Percentiles rank a stretch among this genome's conserved stretches.
Conservation (phyloP, 92 coral and sea anemone genomes). For the Siderastrea radians region DNA sequence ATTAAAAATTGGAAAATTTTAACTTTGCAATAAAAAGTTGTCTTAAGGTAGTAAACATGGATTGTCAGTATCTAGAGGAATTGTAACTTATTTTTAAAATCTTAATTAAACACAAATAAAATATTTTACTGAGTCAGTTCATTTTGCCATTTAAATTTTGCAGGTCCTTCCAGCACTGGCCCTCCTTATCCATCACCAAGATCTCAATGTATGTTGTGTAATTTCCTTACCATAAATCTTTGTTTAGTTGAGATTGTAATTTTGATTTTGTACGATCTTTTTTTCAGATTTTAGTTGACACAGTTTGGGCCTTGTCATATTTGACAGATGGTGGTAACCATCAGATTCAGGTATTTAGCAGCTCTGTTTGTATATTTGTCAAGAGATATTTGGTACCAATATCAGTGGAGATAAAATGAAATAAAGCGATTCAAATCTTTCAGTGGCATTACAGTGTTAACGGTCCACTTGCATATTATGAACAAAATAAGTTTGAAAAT, state of each 20-base stretch:
- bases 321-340: slow-evolving; percentile 98
- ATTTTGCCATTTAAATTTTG: background rate
- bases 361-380: too few species aligned
- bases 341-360: slow-evolving; percentile 88
- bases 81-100: background rate
- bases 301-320: slow-evolving; percentile 99
- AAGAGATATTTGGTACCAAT: too few species aligned
- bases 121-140: background rate
- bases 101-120: background rate
- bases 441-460: too few species aligned
- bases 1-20: too few species aligned
- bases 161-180: slow-evolving; percentile 97
- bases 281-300: slow-evolving; percentile 95
- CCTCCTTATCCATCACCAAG: slow-evolving; percentile 94
- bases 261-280: background rate
- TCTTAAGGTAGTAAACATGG: too few species aligned
- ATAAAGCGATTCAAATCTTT: too few species aligned
- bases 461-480: too few species aligned
- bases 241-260: background rate
- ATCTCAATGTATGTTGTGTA: slow-evolving; percentile 85
- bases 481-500: too few species aligned
- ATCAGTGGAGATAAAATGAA: too few species aligned
- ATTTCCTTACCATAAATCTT: too few species aligned
- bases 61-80: too few species aligned
- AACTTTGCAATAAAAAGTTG: too few species aligned